A percentile compares a stretch with the other conserved stretches of the same genome.
phyloP scores from a whole-genome alignment of 2,113 vertebrate genomes.

The Chunga burmeisteri region DNA sequence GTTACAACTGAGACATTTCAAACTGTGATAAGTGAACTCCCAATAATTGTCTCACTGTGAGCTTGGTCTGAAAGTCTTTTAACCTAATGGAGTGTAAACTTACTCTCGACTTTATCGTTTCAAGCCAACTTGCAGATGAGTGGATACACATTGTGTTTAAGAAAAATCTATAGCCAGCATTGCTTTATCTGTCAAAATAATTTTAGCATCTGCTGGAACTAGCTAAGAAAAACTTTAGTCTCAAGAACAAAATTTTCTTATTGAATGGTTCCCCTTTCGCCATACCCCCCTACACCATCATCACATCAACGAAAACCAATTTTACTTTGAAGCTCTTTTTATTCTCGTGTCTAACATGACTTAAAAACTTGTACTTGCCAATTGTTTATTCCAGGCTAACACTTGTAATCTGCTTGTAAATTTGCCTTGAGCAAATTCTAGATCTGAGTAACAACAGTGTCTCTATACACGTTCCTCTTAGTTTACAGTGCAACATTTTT shows the following conservation, averaged over 20 bases:
- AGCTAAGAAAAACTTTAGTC: neutral
- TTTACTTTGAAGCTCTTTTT: neutral
- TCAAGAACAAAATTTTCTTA: neutral
- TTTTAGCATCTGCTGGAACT: neutral
- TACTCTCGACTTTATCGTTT: neutral
- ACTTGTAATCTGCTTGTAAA: neutral
- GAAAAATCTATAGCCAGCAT: neutral
- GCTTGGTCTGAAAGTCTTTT: neutral
- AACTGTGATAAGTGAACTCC: conserved; percentile 20
- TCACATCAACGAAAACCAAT: neutral
- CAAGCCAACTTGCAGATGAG: neutral
- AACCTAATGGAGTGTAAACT: neutral
- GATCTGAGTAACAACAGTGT: neutral
- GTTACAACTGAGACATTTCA: neutral
- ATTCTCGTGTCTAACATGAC: neutral
- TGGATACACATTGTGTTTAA: neutral
- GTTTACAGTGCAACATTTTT: neutral
- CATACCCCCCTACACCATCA: neutral
- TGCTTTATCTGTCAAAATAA: conserved; percentile 7
- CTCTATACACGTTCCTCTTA: neutral
- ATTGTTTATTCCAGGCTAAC: neutral
- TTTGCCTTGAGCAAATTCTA: neutral
- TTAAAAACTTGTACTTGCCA: neutral
- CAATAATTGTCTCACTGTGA: neutral
- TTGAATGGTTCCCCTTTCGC: neutral